These are phyloP conservation scores for Thera britannica DNA, from an alignment of 2,888 invertebrate genomes.

Conservation along the genomic window DNA sequence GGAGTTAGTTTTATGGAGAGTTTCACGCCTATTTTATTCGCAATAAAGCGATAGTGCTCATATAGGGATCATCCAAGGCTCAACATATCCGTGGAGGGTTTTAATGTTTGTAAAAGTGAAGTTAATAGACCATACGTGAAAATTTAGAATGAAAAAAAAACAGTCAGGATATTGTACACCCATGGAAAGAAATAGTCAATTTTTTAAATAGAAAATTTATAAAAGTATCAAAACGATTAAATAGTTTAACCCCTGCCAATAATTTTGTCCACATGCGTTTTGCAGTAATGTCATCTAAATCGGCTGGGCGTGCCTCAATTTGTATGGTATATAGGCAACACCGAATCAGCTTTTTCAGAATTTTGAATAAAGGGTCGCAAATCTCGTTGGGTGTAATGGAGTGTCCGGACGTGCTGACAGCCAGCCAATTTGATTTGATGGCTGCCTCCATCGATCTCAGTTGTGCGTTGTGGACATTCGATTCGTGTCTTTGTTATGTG, in stretches of 20 bases:
- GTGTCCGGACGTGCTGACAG: slow-evolving; percentile 8
- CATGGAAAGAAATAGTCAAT: too few species aligned
- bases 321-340: slow-evolving; percentile 3
- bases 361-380: slow-evolving; percentile 14
- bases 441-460: not conserved
- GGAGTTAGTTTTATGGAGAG: slow-evolving; percentile 6
- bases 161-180: too few species aligned
- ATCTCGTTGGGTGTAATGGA: slow-evolving; percentile 12
- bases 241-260: not conserved
- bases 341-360: slow-evolving; percentile 9
- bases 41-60: slow-evolving; percentile 7
- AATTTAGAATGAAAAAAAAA: too few species aligned
- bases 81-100: not conserved
- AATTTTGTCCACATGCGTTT: not conserved
- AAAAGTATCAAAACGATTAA: too few species aligned
- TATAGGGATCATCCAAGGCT: not conserved
- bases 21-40: slow-evolving; percentile 5
- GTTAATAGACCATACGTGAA: too few species aligned
- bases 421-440: slow-evolving; percentile 1
- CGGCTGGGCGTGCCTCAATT: slow-evolving; percentile 19
- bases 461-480: not conserved
- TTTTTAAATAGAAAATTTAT: too few species aligned
- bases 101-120: too few species aligned
- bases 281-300: slow-evolving; percentile 15
- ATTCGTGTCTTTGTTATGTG: not conserved